Evolutionary conservation across 2,797 vertebrate species (phyloP), one percentile per base, ranked within the genome.

Genomic region (Mionectes olivaceus): DNA sequence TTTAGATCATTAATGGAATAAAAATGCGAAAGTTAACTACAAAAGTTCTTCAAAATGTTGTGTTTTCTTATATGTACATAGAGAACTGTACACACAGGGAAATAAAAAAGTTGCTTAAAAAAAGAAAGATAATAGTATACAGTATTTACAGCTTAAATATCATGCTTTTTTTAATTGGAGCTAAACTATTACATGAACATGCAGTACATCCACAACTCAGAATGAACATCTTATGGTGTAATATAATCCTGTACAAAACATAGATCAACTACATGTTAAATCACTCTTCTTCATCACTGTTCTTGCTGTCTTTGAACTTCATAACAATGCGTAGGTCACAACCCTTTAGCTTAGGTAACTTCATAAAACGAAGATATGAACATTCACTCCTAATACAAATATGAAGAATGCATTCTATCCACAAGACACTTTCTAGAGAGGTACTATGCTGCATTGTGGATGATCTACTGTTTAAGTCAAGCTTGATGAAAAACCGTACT

Each of bases 31-130:
- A 84, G 92, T 97, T 96, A 97, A 97, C 96, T 98, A 97, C 73
- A 98, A 99, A 99, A 98, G 47, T 94, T 98, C 98, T 97, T 97
- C 90, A 64, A 91, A 94, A 98, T 43, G 27, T 10, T 68, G 52
- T 10, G 27, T 30, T 49, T 96, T 97, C 87, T 90, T 97, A 96
- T 98, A 95, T 98, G 97, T 97, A 99, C 96, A 97, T 73, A 97
- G 95, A 97, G 79, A 95, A 97, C 97, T 98, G 93, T 99, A 99
- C 98, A 99, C 97, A 98, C 95, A 98, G 93, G 97, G 97, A 98
- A 98, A 98, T 98, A 98, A 98, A 99, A 99, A 98, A 95, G 96
- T 97, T 98, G 46, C 97, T 98, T 99, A 98, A 95, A 99, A 61
- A 63, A 97, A 97, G 96, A 98, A 98, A 98, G 98, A 98, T 83